Evolutionary conservation across 2,113 vertebrate species (phyloP), one percentile per base, ranked within the genome.

Genomic region (Callospermophilus lateralis): DNA sequence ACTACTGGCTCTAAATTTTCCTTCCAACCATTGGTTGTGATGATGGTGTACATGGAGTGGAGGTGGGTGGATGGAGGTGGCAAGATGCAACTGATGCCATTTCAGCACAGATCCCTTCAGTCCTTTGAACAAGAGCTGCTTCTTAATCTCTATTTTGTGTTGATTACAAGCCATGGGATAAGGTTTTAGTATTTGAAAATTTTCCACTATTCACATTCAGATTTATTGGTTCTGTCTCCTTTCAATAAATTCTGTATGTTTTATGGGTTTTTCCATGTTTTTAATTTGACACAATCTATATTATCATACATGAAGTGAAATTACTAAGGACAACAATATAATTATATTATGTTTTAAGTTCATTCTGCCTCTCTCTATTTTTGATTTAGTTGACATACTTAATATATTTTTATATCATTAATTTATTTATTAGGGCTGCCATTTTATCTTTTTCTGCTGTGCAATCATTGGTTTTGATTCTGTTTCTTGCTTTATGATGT

Each of bases 1-100:
- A n/a, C n/a, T n/a, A n/a, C n/a, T n/a, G n/a, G n/a, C n/a, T n/a
- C n/a, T n/a, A n/a, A n/a, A n/a, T n/a, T n/a, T n/a, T n/a, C n/a
- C n/a, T n/a, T n/a, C n/a, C n/a, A n/a, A n/a, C n/a, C n/a, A n/a
- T 11, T 63, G 4, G 1, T 53, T 34, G 3, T 55, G 19, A 2
- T 15, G 9, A 17, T 39, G 7, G 6, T 45, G 30, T 9, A 3
- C 4, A 37, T 34, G 9, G 42, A 42, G 42, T 42, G 42, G 42
- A 42, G 5, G 42, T 42, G 42, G 42, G 42, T 42, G 42, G 4
- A 30, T 15, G 26, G 3, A 16, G 24, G 22, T 81, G 48, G 45
- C 32, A 30, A 0, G 6, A 15, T 10, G 16, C 17, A 39, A 4
- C 68, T 77, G 78, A n/a, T 16, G 67, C 6, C 37, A 28, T 48